These are phyloP conservation scores for Peromyscus eremicus DNA, from an alignment of 2,797 vertebrate species.

Conservation along the genomic window DNA sequence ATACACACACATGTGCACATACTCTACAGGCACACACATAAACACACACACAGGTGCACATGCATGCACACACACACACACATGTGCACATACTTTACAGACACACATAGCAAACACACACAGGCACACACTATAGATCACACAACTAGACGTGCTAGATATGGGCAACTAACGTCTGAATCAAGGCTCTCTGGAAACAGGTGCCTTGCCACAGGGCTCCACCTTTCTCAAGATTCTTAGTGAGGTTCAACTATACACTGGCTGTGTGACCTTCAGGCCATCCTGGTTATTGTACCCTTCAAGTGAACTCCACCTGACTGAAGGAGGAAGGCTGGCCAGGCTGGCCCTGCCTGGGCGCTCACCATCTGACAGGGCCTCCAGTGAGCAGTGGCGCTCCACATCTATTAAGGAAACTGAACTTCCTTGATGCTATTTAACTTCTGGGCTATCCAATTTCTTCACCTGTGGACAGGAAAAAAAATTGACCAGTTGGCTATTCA, in stretches of 20 bases:
- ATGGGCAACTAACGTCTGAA: background rate
- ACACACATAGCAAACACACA: background rate
- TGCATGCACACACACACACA: background rate
- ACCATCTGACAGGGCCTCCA: accelerated
- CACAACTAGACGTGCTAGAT: accelerated
- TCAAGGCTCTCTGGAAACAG: background rate
- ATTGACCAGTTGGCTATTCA: background rate
- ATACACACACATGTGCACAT: background rate
- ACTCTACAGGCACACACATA: background rate
- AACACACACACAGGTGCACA: background rate
- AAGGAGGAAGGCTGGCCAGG: background rate
- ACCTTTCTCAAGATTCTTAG: background rate
- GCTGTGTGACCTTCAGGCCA: too few species aligned
- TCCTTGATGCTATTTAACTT: background rate
- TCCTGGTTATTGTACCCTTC: accelerated
- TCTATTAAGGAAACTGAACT: background rate
- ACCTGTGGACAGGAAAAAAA: background rate
- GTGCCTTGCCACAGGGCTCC: background rate
- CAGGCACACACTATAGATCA: background rate
- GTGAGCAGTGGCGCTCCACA: accelerated
- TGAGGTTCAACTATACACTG: background rate
- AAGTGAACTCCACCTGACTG: accelerated
- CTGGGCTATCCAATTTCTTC: background rate
- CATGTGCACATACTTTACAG: background rate
- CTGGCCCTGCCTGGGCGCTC: background rate